phyloP scores from a whole-genome alignment of 2,888 invertebrate species.

The Plemyria rubiginata region DNA sequence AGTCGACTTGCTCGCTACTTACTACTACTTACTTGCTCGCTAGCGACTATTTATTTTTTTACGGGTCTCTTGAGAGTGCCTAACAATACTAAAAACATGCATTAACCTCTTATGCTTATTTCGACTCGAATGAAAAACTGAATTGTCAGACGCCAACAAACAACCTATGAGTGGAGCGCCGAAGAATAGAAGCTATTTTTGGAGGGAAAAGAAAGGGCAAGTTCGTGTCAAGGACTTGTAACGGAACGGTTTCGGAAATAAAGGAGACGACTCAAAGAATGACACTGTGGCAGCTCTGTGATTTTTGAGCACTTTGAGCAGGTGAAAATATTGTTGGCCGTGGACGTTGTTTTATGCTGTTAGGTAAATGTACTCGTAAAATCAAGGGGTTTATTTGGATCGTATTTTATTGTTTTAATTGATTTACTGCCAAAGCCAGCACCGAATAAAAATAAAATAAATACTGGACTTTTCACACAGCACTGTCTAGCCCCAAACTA shows the following conservation, averaged over 20 bases:
- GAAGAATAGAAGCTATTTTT: constrained; percentile 9
- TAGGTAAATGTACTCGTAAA: too few relatives aligned
- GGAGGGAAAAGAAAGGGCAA: constrained; percentile 4
- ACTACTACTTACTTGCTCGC: too few relatives aligned
- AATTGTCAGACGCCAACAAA: constrained; percentile 5
- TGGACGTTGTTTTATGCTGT: too few relatives aligned
- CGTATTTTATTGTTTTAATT: too few relatives aligned
- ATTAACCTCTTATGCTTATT: neutral
- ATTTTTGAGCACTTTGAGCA: neutral
- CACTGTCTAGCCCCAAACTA: too few relatives aligned
- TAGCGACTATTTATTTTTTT: neutral
- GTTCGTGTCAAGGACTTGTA: neutral
- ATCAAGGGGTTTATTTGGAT: too few relatives aligned
- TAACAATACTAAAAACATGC: neutral
- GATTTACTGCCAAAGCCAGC: too few relatives aligned
- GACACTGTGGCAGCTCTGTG: neutral
- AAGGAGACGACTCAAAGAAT: neutral
- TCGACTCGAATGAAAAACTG: neutral
- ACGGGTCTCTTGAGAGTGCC: neutral
- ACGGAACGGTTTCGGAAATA: neutral
- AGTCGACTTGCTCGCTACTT: too few relatives aligned
- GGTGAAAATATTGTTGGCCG: too few relatives aligned
- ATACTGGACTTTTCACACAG: too few relatives aligned
- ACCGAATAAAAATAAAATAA: too few relatives aligned
- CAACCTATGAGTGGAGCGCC: neutral